Conservation (phyloP, 2,888 invertebrate genomes). For the Chloromyia formosa region DNA sequence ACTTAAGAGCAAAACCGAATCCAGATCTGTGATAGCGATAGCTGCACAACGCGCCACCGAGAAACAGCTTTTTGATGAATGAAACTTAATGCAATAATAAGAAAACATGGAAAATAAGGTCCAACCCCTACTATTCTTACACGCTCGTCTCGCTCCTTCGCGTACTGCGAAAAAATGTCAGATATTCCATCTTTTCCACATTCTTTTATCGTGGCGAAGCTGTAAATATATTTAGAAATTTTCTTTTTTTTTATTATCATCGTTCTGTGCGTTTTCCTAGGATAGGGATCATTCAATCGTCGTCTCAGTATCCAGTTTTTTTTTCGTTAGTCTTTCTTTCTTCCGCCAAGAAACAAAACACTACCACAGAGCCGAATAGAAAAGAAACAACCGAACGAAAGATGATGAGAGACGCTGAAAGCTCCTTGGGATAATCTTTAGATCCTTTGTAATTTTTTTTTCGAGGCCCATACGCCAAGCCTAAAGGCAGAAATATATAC, state of each 20-base stretch:
- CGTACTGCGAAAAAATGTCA: no score
- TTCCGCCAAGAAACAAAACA: constrained; percentile 28
- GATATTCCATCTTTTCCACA: constrained; percentile 11
- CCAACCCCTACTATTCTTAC: constrained; percentile 23
- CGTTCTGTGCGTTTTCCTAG: not conserved
- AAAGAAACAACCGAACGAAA: no score
- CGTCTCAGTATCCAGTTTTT: not conserved
- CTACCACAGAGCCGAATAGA: not conserved
- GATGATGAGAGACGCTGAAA: constrained; percentile 36
- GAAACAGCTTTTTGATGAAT: constrained; percentile 33
- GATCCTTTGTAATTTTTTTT: constrained; percentile 44
- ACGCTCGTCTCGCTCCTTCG: not conserved
- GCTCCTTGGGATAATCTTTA: constrained; percentile 40
- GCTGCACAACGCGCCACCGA: not conserved
- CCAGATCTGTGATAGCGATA: not conserved
- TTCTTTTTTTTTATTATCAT: not conserved
- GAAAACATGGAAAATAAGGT: constrained; percentile 20
- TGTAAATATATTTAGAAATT: constrained; percentile 28
- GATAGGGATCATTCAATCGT: not conserved
- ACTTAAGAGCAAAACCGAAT: no score
- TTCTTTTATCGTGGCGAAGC: not conserved
- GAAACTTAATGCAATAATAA: constrained; percentile 34
- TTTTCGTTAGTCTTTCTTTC: not conserved
- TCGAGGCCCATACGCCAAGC: constrained; percentile 36
- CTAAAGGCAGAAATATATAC: constrained; percentile 30